Evolutionary conservation across 2,888 invertebrate genomes (phyloP), one percentile per base, ranked within the genome.

Genomic region (Odontocolon sp.): DNA sequence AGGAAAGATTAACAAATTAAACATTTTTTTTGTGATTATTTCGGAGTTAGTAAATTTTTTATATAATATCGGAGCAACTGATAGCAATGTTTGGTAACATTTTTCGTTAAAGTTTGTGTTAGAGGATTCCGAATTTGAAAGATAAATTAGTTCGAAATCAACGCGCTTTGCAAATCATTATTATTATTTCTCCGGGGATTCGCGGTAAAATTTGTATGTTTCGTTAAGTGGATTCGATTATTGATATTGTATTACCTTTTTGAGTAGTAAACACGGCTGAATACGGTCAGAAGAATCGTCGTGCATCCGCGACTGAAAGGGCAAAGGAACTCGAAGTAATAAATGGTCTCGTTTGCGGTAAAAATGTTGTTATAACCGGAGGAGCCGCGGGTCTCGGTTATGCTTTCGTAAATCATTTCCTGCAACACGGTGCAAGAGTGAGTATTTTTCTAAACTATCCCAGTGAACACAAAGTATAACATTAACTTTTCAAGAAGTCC

Each of bases 281-380:
- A 16, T 36, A 50, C n/a, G 59, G 40, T 45, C 78, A 56, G 14
- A 80, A 63, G 45, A 74, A 81, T 28, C 82, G 87, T 38, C 84
- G 86, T 3, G 82, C 85, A 1, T 88, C 87, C 5, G 85, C 85
- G 3, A 83, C 84, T 3, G 89, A 88, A 33, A 88, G 82, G 54
- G 84, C 85, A 2, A 87, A 83, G 28, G 89, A 88, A 40, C 64
- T 85, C n/a, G 89, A 88, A 64, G 80, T 83, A 16, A 88, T 87
- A 64, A 86, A 82, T 40, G 84, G 84, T 3, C 57, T 89, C 0
- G 84, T 89, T 23, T 86, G 86, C 5, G 87, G 86, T 0, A 89
- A 87, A 66, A 89, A 88, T 54, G 80, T 89, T 28, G 52, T 89
- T 0, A 86, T 89, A 67, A 89, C 89, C 23, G 89, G 89, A 0